These are phyloP conservation scores for Phthorimaea operculella DNA, from an alignment of 1,140 invertebrate species.

Conservation along the genomic window DNA sequence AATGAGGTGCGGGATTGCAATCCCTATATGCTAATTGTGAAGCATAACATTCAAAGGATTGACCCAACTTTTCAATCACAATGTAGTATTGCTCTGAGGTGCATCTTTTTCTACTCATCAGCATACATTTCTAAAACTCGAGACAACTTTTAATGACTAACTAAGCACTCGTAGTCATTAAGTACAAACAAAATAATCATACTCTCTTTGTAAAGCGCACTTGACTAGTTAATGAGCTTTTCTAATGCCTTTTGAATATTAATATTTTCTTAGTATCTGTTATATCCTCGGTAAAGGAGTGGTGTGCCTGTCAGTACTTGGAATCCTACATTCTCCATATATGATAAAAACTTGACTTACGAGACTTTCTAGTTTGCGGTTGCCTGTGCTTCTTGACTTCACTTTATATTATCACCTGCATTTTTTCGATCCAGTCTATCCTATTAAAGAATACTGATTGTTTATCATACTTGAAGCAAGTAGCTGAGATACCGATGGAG, in stretches of 20 bases:
- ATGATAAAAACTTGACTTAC: constrained; percentile 1
- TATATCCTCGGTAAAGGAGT: not conserved
- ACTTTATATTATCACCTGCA: too few species aligned
- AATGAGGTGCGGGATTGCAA: too few species aligned
- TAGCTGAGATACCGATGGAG: too few species aligned
- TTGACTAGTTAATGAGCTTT: constrained; percentile 2
- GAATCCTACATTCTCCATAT: constrained; percentile 2
- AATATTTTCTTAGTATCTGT: not conserved
- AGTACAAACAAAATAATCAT: not conserved
- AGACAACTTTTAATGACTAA: not conserved
- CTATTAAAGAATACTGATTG: too few species aligned
- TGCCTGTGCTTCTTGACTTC: not conserved
- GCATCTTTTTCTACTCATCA: not conserved
- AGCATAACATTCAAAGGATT: too few species aligned
- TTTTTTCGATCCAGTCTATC: too few species aligned
- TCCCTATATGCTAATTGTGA: too few species aligned
- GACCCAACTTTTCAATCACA: too few species aligned
- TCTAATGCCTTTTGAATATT: constrained; percentile 4
- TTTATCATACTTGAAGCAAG: too few species aligned
- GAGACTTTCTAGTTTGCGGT: constrained; percentile 2
- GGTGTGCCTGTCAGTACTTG: not conserved
- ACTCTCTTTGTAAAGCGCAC: not conserved
- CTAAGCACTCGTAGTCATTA: not conserved
- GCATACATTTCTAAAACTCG: not conserved
- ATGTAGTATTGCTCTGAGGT: too few species aligned